A percentile compares a stretch with the other conserved stretches of the same genome.
These are phyloP conservation scores for Myiopsitta monachus DNA, from an alignment of 2,113 vertebrate species.

Conservation along the genomic window DNA sequence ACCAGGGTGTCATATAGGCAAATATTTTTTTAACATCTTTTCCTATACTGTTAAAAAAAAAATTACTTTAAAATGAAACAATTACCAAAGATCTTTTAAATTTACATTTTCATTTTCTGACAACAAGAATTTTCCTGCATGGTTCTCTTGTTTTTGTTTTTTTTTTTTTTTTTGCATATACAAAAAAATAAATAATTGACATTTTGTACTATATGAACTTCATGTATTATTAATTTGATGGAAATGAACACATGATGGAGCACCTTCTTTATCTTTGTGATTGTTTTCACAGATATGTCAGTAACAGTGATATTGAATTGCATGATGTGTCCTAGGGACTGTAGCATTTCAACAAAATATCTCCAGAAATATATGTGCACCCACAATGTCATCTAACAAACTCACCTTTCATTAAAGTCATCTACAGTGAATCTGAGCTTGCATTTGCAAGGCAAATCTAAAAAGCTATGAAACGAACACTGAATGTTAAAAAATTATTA, in stretches of 20 bases:
- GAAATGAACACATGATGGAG: slow-evolving; percentile 69
- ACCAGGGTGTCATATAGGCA: background rate
- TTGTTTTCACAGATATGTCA: slow-evolving; percentile 63
- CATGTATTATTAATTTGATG: slow-evolving; percentile 72
- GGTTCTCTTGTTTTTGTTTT: background rate
- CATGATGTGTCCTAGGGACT: slow-evolving; percentile 53
- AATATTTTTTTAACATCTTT: background rate
- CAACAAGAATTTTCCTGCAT: background rate
- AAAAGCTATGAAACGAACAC: background rate
- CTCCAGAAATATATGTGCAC: slow-evolving; percentile 33
- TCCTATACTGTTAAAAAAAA: background rate
- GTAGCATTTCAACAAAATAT: slow-evolving; percentile 54
- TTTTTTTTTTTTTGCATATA: slow-evolving; percentile 46
- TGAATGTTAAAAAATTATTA: slow-evolving; percentile 19
- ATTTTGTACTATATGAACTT: slow-evolving; percentile 67
- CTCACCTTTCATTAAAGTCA: slow-evolving; percentile 54
- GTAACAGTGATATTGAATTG: slow-evolving; percentile 46
- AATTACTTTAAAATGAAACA: background rate
- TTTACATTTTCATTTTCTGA: background rate
- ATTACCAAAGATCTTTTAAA: background rate
- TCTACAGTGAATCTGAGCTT: slow-evolving; percentile 19
- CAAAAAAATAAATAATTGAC: slow-evolving; percentile 68
- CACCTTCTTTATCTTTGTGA: slow-evolving; percentile 65
- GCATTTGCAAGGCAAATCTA: slow-evolving; percentile 60
- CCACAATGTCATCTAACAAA: slow-evolving; percentile 40